These are phyloP conservation scores for Adelognathus sp. DNA, from an alignment of 2,888 invertebrate genomes.

Conservation along the genomic window DNA sequence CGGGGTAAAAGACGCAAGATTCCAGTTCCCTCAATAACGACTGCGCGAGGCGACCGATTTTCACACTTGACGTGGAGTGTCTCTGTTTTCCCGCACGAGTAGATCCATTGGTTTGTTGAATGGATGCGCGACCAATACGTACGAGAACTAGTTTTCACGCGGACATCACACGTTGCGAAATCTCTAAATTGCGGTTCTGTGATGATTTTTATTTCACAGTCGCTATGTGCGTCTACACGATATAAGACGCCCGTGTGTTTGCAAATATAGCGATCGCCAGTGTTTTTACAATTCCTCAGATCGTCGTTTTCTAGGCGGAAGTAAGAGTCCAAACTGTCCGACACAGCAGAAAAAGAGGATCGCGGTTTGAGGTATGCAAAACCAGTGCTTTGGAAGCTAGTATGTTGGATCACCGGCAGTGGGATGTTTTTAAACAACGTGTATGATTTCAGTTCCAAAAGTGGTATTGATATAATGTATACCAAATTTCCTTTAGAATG, in stretches of 20 bases:
- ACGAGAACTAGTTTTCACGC: too few species aligned
- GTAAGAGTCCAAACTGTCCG: background rate
- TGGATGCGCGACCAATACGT: too few species aligned
- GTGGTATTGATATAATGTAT: background rate
- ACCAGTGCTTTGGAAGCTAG: background rate
- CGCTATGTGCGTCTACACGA: too few species aligned
- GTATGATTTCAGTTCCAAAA: background rate
- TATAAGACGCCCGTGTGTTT: background rate
- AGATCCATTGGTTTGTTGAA: too few species aligned
- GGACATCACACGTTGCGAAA: too few species aligned
- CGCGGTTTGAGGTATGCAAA: background rate
- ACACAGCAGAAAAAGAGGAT: background rate
- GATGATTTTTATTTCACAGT: too few species aligned
- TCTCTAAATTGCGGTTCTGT: too few species aligned
- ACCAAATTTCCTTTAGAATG: background rate
- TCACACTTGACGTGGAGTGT: background rate
- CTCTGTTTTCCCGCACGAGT: too few species aligned
- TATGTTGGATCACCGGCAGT: background rate
- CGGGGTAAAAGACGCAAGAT: too few species aligned
- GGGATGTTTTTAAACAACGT: slow-evolving; percentile 1
- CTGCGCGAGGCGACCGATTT: background rate
- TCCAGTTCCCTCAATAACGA: background rate
- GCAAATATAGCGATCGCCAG: background rate
- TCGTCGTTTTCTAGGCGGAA: background rate
- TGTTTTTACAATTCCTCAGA: background rate